Conservation (phyloP, 2,888 invertebrate genomes). For the Drosophila demipolita region DNA sequence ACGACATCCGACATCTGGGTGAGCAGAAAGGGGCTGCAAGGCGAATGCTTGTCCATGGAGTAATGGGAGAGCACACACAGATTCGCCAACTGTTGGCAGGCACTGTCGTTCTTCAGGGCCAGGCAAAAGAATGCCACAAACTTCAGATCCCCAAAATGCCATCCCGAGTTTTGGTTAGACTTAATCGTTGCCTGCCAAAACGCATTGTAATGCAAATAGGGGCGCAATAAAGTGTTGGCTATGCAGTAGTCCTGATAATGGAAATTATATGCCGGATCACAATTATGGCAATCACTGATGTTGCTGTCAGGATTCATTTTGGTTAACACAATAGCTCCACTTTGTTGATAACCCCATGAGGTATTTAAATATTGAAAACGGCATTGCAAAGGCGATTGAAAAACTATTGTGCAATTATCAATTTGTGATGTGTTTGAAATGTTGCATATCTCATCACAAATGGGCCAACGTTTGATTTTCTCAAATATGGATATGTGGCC, state of each 20-base stretch:
- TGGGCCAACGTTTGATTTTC: slow-evolving; percentile 69
- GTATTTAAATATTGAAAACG: slow-evolving; percentile 76
- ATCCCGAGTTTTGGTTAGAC: slow-evolving; percentile 24
- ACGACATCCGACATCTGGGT: slow-evolving; percentile 83
- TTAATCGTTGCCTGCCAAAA: slow-evolving; percentile 73
- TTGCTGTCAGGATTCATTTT: slow-evolving; percentile 36
- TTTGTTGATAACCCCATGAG: slow-evolving; percentile 40
- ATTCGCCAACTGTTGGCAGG: slow-evolving; percentile 89
- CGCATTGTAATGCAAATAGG: slow-evolving; percentile 79
- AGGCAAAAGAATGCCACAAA: slow-evolving; percentile 84
- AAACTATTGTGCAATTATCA: slow-evolving; percentile 39
- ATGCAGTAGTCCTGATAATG: slow-evolving; percentile 82
- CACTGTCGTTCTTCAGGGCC: slow-evolving; percentile 85
- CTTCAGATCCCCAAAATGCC: slow-evolving; percentile 81
- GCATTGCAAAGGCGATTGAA: slow-evolving; percentile 53
- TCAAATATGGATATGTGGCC: slow-evolving; percentile 74
- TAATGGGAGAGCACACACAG: slow-evolving; percentile 88
- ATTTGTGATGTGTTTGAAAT: slow-evolving; percentile 24
- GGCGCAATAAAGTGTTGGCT: slow-evolving; percentile 76
- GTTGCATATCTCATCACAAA: slow-evolving; percentile 73
- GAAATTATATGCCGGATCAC: slow-evolving; percentile 80
- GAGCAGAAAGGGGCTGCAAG: slow-evolving; percentile 84
- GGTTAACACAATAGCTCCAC: slow-evolving; percentile 54
- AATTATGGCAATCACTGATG: slow-evolving; percentile 69
- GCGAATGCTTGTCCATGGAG: slow-evolving; percentile 85